phyloP scores from a whole-genome alignment of 2,888 invertebrate species.

The Hypercompe scribonia region DNA sequence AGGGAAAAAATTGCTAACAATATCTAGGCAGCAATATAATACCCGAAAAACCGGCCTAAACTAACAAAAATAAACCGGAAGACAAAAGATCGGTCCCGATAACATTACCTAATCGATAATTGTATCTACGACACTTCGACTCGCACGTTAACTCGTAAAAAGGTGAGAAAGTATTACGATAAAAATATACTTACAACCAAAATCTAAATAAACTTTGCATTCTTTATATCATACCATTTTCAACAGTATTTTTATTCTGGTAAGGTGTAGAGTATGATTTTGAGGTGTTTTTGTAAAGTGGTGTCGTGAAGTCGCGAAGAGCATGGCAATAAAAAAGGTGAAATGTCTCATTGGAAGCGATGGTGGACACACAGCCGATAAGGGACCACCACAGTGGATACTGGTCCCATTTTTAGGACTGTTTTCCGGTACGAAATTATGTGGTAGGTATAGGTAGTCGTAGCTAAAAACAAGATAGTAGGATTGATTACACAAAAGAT shows the following conservation, averaged over 20 bases:
- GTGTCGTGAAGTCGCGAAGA: constrained; percentile 82
- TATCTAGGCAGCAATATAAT: constrained; percentile 68
- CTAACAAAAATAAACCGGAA: constrained; percentile 84
- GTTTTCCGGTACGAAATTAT: constrained; percentile 79
- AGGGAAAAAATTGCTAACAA: constrained; percentile 64
- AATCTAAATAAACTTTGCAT: constrained; percentile 13
- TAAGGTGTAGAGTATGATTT: constrained; percentile 29
- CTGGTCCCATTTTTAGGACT: constrained; percentile 76
- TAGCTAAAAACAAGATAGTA: constrained; percentile 49
- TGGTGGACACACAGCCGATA: constrained; percentile 79
- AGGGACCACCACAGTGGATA: constrained; percentile 82
- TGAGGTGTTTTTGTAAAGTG: constrained; percentile 31
- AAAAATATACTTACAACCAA: constrained; percentile 73
- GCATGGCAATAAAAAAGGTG: constrained; percentile 84
- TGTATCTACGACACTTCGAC: constrained; percentile 84
- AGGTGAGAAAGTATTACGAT: constrained; percentile 86
- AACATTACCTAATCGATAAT: constrained; percentile 86
- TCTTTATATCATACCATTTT: constrained; percentile 27
- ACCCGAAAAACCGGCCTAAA: constrained; percentile 75
- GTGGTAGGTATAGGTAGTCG: constrained; percentile 43
- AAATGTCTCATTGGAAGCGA: constrained; percentile 85
- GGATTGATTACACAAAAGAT: constrained; percentile 19
- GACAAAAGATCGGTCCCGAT: constrained; percentile 83
- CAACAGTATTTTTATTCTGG: constrained; percentile 35
- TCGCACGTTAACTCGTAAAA: constrained; percentile 85